Evolutionary conservation across 1,140 invertebrate genomes (phyloP).

Genomic region (Sweltsa coloradensis): DNA sequence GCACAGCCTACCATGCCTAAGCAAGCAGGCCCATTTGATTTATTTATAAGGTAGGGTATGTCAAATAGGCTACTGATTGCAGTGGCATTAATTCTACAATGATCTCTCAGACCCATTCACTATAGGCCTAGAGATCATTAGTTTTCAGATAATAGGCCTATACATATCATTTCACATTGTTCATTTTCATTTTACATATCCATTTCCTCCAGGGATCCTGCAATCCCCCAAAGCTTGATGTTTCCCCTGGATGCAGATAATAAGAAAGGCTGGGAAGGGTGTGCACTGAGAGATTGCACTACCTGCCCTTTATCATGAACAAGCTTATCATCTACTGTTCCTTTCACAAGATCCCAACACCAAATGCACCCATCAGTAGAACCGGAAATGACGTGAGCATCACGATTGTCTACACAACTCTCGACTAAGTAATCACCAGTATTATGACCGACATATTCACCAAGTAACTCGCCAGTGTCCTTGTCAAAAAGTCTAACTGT

Average conservation of each 20-base stretch:
- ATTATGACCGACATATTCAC: constrained; percentile 34
- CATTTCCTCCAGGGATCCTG: constrained; percentile 2
- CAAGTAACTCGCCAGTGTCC: constrained; percentile 67
- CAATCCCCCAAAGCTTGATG: constrained; percentile 46
- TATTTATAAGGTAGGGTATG: no score
- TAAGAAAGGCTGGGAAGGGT: constrained; percentile 53
- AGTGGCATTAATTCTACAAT: no score
- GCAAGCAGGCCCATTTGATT: no score
- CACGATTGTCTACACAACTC: constrained; percentile 66
- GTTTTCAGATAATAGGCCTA: no score
- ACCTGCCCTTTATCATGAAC: constrained; percentile 34
- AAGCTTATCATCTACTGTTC: constrained; percentile 40
- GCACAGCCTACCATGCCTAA: no score
- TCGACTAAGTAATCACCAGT: constrained; percentile 68
- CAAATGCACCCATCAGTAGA: constrained; percentile 75
- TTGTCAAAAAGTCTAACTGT: constrained; percentile 81
- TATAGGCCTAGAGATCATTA: no score
- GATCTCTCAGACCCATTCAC: no score
- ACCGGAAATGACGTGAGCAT: constrained; percentile 75
- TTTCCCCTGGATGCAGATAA: constrained; percentile 49
- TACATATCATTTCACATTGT: no score
- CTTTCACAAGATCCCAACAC: constrained; percentile 78
- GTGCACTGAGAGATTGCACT: constrained; percentile 54
- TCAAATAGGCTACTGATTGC: no score
- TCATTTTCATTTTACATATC: no score